A percentile compares a stretch with the other conserved stretches of the same genome.
Conservation (phyloP, 2,888 invertebrate genomes). For the Siphlonurus alternatus region DNA sequence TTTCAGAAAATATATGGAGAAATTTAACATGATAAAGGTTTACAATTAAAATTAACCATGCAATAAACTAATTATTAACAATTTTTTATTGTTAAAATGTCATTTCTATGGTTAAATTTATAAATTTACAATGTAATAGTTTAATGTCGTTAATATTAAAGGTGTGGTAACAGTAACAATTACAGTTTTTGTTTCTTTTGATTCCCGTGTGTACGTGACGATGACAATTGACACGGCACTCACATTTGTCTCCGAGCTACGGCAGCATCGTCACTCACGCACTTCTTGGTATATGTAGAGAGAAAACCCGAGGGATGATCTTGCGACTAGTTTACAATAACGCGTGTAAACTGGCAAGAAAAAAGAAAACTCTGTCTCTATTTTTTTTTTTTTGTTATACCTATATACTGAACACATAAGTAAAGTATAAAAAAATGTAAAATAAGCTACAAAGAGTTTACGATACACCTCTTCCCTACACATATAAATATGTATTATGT, state of each 20-base stretch:
- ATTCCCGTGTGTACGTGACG: not conserved
- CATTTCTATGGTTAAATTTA: no score
- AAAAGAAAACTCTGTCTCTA: no score
- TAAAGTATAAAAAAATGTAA: not conserved
- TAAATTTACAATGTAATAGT: no score
- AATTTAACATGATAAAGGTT: no score
- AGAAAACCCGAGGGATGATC: no score
- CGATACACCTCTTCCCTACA: not conserved
- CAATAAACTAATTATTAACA: no score
- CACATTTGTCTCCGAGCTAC: not conserved
- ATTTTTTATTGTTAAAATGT: no score
- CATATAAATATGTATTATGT: no score
- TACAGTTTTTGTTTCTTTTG: no score
- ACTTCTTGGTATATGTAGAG: not conserved
- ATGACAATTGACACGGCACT: not conserved
- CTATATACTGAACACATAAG: not conserved
- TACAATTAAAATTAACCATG: no score
- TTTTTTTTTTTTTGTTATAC: not conserved
- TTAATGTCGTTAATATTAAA: not conserved
- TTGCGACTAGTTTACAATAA: not conserved
- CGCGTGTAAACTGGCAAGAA: not conserved
- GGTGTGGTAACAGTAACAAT: no score
- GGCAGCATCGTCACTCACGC: not conserved
- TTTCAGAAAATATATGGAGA: no score
- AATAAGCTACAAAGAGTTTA: constrained; percentile 1